Conservation (phyloP, 2,113 vertebrate genomes). For the Lagopus muta region DNA sequence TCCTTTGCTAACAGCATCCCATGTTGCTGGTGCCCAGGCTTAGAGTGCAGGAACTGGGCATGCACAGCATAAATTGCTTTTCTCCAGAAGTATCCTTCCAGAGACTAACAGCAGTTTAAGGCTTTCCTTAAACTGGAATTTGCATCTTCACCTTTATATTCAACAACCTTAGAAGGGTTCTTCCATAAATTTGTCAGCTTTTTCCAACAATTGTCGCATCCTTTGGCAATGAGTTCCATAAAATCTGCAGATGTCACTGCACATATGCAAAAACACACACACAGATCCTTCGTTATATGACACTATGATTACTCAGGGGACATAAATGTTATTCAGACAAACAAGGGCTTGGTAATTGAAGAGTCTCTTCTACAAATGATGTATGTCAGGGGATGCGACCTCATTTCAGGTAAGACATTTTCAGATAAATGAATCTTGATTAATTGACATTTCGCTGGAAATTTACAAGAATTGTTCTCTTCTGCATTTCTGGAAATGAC, state of each 20-base stretch:
- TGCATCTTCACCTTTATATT: neutral
- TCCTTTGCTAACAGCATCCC: neutral
- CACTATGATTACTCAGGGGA: conserved; percentile 8
- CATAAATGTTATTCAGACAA: conserved; percentile 39
- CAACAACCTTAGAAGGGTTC: neutral
- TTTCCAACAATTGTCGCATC: neutral
- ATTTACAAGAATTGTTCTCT: neutral
- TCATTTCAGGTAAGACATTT: conserved; percentile 49
- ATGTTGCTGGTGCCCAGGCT: neutral
- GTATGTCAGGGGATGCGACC: conserved; percentile 24
- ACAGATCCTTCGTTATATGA: neutral
- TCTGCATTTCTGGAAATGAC: conserved; percentile 7
- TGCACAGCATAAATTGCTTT: neutral
- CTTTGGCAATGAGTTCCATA: neutral
- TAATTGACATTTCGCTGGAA: conserved; percentile 36
- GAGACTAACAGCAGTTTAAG: neutral
- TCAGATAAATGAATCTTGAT: conserved; percentile 40
- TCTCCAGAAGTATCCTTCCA: neutral
- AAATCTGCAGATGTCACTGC: conserved; percentile 15
- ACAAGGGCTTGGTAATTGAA: conserved; percentile 29
- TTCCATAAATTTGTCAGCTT: neutral
- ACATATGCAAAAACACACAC: neutral
- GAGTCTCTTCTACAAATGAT: conserved; percentile 21
- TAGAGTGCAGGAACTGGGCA: neutral
- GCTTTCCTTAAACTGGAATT: neutral